These are phyloP conservation scores for Cyanoramphus novaezelandiae DNA, from an alignment of 2,113 vertebrate species.

Conservation along the genomic window DNA sequence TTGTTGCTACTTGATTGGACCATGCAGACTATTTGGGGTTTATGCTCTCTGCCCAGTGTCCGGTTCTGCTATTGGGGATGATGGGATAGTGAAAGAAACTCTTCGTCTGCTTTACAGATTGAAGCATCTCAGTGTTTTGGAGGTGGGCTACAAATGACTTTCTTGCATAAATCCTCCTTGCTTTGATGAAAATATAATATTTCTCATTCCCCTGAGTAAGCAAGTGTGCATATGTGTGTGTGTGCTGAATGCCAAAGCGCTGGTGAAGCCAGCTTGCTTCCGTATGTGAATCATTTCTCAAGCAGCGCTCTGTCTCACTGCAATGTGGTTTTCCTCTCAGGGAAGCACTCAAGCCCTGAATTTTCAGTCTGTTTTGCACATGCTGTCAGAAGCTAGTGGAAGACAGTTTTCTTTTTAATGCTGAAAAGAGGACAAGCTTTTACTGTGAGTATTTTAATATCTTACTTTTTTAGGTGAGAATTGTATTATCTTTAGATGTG, in stretches of 20 bases:
- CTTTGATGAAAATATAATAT: conserved; percentile 59
- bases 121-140: neutral
- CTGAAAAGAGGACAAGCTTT: neutral
- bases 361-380: conserved; percentile 69
- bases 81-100: neutral
- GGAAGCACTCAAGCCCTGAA: conserved; percentile 64
- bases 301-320: conserved; percentile 50
- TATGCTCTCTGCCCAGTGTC: neutral
- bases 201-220: conserved; percentile 52
- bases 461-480: neutral
- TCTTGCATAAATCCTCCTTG: conserved; percentile 6
- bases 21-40: neutral
- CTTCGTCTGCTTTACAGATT: neutral
- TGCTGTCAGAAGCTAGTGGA: conserved; percentile 59
- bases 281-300: conserved; percentile 75
- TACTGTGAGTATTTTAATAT: conserved; percentile 68
- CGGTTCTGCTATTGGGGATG: neutral
- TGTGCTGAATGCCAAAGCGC: conserved; percentile 38
- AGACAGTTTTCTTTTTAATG: conserved; percentile 45
- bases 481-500: neutral
- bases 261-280: conserved; percentile 74
- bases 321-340: conserved; percentile 79
- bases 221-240: neutral
- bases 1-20: neutral
- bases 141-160: neutral